Conservation (phyloP, 2,113 vertebrate species). For the Oreochromis aureus region DNA sequence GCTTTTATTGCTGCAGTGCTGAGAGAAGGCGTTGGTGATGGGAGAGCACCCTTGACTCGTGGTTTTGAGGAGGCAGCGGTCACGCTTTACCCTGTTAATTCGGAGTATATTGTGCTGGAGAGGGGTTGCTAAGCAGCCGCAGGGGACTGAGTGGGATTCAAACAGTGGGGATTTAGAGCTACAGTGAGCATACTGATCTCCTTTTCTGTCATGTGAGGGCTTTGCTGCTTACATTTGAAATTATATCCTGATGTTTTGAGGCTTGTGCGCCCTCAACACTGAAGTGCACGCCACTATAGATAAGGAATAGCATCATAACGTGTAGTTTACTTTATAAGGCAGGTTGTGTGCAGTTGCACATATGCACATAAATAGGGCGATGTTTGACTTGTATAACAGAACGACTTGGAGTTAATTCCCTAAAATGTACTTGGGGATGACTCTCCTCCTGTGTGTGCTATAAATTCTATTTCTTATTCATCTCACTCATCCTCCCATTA, state of each 20-base stretch:
- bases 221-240: not conserved
- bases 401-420: not conserved
- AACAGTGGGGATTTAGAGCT: slow-evolving; percentile 57
- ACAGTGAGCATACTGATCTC: slow-evolving; percentile 12
- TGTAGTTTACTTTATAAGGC: not conserved
- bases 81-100: slow-evolving; percentile 69
- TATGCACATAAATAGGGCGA: not conserved
- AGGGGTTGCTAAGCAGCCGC: slow-evolving; percentile 77
- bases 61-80: slow-evolving; percentile 65
- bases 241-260: not conserved
- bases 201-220: slow-evolving; percentile 14
- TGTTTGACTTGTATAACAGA: not conserved
- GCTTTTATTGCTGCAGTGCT: slow-evolving; percentile 29
- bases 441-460: not conserved
- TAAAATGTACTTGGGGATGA: not conserved
- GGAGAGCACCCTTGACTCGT: slow-evolving; percentile 59
- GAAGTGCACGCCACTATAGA: not conserved
- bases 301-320: not conserved
- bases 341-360: not conserved
- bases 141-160: slow-evolving; percentile 70
- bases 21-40: slow-evolving; percentile 44
- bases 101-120: slow-evolving; percentile 65
- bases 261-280: not conserved
- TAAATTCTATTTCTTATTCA: slow-evolving; percentile 30
- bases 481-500: slow-evolving; percentile 44